A percentile compares a stretch with the other conserved stretches of the same genome.
phyloP scores from a whole-genome alignment of 2,797 vertebrate genomes.

The Botia kubotai region DNA sequence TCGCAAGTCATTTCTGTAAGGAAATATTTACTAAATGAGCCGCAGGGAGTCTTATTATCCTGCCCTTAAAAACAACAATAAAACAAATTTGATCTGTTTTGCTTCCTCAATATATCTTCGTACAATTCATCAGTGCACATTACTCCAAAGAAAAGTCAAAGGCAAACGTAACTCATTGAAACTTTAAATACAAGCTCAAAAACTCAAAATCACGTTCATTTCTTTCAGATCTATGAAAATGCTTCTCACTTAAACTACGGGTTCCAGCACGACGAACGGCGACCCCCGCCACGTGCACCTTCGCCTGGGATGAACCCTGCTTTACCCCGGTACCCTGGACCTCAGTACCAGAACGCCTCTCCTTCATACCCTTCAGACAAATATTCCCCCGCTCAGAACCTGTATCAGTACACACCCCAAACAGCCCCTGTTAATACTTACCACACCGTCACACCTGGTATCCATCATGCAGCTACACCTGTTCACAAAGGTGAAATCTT shows the following conservation, averaged over 20 bases:
- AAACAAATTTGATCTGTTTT: not conserved
- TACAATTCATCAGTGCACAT: too few species aligned
- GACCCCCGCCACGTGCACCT: constrained; percentile 46
- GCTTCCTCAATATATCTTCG: not conserved
- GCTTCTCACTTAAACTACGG: constrained; percentile 66
- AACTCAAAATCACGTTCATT: not conserved
- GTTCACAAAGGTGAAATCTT: constrained; percentile 62
- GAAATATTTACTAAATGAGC: not conserved
- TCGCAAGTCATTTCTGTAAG: not conserved
- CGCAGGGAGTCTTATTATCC: not conserved
- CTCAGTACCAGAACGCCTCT: not conserved
- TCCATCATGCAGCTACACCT: not conserved
- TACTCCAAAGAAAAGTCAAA: too few species aligned
- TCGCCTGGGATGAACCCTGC: constrained; percentile 37
- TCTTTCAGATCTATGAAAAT: constrained; percentile 36
- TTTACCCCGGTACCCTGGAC: constrained; percentile 9
- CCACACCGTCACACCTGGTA: constrained; percentile 39
- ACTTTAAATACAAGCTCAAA: too few species aligned
- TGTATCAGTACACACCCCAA: constrained; percentile 6
- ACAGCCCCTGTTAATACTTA: constrained; percentile 63
- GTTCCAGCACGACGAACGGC: constrained; percentile 64
- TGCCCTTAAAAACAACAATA: not conserved
- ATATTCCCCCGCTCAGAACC: constrained; percentile 17
- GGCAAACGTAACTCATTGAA: too few species aligned
- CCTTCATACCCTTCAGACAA: not conserved